Conservation (phyloP, 2,113 vertebrate species). For the Nymphicus hollandicus region DNA sequence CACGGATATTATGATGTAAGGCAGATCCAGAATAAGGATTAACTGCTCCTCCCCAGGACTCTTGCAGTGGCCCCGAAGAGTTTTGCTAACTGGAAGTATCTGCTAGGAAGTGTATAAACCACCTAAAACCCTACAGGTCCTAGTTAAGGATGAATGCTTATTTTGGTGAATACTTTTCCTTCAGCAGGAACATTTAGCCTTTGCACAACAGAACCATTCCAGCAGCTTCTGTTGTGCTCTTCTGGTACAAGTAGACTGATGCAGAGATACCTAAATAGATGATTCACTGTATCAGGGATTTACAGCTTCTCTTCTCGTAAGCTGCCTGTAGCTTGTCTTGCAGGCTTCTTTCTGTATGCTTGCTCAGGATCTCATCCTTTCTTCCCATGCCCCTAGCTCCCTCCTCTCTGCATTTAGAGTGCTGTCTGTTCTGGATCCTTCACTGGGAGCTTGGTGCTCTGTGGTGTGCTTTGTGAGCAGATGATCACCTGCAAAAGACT, state of each 20-base stretch:
- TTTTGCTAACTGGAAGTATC: background rate
- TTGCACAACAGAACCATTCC: background rate
- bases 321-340: background rate
- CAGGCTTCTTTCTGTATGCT: background rate
- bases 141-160: background rate
- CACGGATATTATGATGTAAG: background rate
- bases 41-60: background rate
- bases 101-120: background rate
- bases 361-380: background rate
- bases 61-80: background rate
- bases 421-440: conserved; percentile 36
- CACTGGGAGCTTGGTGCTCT: background rate
- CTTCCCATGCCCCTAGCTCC: background rate
- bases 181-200: background rate
- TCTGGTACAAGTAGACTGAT: background rate
- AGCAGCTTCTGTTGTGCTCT: background rate
- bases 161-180: background rate
- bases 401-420: background rate
- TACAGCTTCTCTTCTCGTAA: background rate
- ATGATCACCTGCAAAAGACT: background rate
- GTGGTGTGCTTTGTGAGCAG: background rate
- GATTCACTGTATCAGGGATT: background rate
- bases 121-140: background rate
- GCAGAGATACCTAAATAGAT: background rate
- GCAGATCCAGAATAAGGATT: background rate